Evolutionary conservation across 2,113 vertebrate genomes (phyloP).

Genomic region (Salminus brasiliensis): DNA sequence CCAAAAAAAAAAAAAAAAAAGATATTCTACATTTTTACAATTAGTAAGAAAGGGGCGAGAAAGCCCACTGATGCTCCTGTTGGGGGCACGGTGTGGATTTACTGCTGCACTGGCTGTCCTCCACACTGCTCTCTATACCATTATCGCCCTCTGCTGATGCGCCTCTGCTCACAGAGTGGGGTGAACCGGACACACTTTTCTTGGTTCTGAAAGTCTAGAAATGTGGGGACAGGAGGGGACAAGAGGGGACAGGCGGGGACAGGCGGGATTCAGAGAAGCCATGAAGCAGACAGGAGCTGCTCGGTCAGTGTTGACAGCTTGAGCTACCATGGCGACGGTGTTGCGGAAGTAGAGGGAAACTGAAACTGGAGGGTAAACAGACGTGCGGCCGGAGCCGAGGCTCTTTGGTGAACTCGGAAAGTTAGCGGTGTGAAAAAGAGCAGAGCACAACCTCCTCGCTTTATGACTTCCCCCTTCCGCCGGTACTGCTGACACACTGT

Average conservation of each 20-base stretch:
- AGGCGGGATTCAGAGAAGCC: not conserved
- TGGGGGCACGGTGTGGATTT: too few species aligned
- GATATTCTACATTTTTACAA: too few species aligned
- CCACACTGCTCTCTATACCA: not conserved
- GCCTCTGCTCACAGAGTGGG: not conserved
- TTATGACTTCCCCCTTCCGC: not conserved
- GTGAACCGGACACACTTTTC: not conserved
- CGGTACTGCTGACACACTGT: not conserved
- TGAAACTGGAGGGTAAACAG: not conserved
- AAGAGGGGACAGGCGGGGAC: too few species aligned
- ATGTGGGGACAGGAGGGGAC: not conserved
- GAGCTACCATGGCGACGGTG: constrained; percentile 10
- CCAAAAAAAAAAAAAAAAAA: too few species aligned
- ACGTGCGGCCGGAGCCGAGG: too few species aligned
- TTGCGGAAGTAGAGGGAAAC: not conserved
- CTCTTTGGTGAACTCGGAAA: not conserved
- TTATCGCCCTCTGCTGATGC: constrained; percentile 51
- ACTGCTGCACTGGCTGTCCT: too few species aligned
- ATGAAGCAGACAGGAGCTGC: not conserved
- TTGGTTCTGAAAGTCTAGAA: not conserved
- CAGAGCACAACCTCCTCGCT: not conserved
- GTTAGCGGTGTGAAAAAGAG: not conserved
- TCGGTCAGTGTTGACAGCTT: constrained; percentile 17
- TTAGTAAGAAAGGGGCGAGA: too few species aligned
- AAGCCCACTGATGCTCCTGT: too few species aligned